Conservation (phyloP, 2,888 invertebrate species). For the Parapristionchus giblindavisi region DNA sequence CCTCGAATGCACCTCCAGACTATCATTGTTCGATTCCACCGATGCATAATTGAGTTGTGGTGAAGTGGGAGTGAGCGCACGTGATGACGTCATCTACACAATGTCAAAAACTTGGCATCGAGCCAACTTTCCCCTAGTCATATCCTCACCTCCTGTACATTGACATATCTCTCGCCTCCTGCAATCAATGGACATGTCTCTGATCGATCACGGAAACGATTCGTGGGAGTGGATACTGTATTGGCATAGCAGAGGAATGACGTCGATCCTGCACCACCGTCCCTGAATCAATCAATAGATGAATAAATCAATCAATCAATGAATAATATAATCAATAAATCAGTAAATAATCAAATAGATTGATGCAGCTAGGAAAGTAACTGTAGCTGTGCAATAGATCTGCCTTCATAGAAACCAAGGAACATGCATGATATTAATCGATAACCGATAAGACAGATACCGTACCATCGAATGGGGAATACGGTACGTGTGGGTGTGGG, state of each 20-base stretch:
- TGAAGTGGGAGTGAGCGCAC: slow-evolving; percentile 1
- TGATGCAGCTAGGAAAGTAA: too few relatives aligned
- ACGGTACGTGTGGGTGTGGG: slow-evolving; percentile 37
- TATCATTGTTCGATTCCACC: slow-evolving; percentile 13
- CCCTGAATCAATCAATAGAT: slow-evolving; percentile 15
- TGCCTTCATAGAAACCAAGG: too few relatives aligned
- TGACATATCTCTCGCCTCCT: slow-evolving; percentile 37
- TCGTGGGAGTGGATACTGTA: slow-evolving; percentile 2
- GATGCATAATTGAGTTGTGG: slow-evolving; percentile 37
- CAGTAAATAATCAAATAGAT: too few relatives aligned
- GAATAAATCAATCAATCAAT: neutral
- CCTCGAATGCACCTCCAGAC: slow-evolving; percentile 24
- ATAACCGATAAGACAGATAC: neutral
- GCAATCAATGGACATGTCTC: neutral
- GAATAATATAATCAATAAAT: too few relatives aligned
- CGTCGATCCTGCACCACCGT: slow-evolving; percentile 37
- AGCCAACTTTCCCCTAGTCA: neutral
- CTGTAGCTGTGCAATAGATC: too few relatives aligned
- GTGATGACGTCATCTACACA: too few relatives aligned
- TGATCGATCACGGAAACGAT: neutral
- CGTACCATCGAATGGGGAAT: slow-evolving; percentile 38
- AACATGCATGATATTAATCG: too few relatives aligned
- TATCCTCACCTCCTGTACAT: slow-evolving; percentile 34
- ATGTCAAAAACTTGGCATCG: too few relatives aligned
- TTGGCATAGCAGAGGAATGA: slow-evolving; percentile 39